Evolutionary conservation across 2,888 invertebrate genomes (phyloP), one percentile per base, ranked within the genome.

Genomic region (Trissolcus brochymenae): DNA sequence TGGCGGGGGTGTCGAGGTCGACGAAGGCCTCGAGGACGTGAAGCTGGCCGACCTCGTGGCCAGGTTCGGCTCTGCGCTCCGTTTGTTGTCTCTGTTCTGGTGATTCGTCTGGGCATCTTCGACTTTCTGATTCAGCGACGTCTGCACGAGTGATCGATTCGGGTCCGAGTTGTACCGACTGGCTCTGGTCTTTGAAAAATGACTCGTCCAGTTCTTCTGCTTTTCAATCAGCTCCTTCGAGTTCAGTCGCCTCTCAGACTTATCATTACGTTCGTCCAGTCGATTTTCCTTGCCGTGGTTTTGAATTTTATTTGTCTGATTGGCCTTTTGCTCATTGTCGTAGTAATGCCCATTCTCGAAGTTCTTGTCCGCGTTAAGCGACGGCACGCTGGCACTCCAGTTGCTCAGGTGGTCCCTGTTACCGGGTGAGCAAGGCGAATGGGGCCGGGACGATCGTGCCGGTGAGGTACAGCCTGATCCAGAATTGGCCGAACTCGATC

Each of bases 201-300:
- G 96, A 76, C 95, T 95, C 35, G 96, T 96, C 96, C 96, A 97
- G 90, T 96, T 97, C 86, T 94, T 94, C 87, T 96, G 96, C 85
- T 96, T 95, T 89, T 96, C 96, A 81, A 96, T 96, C 66, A 96
- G 90, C 88, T 96, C 96, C 81, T 95, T 94, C 78, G 95, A 95
- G 84, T 93, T 94, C 83, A 95, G 94, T 84, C 94, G 94, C 67
- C 95, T 91, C 87, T 96, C 96, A 2, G 95, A 95, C 87, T 95
- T 95, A 61, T 92, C 92, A 0, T 82, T 82, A 79, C 92, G 91
- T 71, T 91, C 91, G 13, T 92, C 92, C 82, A 84, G 62, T 25
- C 84, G 85, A 80, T 86, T 87, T 46, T 88, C 87, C 68, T 87
- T 88, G 3, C 85, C 85, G 60, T 84, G 81, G 76, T 84, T 84